phyloP scores from a whole-genome alignment of 2,888 invertebrate species.

The Saturnia japonica region DNA sequence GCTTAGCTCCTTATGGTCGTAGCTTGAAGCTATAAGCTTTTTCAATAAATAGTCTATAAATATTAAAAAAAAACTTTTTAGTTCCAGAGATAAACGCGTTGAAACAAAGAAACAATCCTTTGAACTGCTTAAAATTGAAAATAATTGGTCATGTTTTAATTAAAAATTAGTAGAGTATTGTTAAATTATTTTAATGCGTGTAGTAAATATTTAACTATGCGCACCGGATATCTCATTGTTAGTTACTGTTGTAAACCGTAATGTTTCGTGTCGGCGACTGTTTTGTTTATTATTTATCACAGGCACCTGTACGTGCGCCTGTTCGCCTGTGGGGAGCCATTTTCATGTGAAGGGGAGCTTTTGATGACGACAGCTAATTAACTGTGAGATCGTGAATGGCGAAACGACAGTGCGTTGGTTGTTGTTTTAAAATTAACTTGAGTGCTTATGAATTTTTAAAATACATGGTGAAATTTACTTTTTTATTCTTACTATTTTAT shows the following conservation, averaged over 20 bases:
- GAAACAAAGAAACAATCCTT: too few species aligned
- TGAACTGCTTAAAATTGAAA: too few species aligned
- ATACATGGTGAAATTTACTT: not conserved
- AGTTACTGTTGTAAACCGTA: slow-evolving; percentile 50
- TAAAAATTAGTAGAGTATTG: slow-evolving; percentile 8
- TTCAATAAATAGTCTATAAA: too few species aligned
- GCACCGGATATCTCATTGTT: slow-evolving; percentile 70
- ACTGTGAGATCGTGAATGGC: slow-evolving; percentile 40
- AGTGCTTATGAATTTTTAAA: not conserved
- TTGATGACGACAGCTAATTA: slow-evolving; percentile 56
- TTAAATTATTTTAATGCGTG: not conserved
- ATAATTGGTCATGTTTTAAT: slow-evolving; percentile 13
- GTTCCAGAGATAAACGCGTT: too few species aligned
- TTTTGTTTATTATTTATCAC: slow-evolving; percentile 71
- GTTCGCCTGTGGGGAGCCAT: slow-evolving; percentile 45
- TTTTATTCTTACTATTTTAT: not conserved
- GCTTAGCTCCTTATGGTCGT: too few species aligned
- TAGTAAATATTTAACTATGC: slow-evolving; percentile 24
- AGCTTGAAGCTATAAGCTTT: too few species aligned
- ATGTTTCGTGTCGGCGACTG: slow-evolving; percentile 65
- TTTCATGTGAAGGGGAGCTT: slow-evolving; percentile 55
- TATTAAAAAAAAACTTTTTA: too few species aligned
- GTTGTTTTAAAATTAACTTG: slow-evolving; percentile 24
- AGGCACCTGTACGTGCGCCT: slow-evolving; percentile 42
- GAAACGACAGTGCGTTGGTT: slow-evolving; percentile 18